A percentile compares a stretch with the other conserved stretches of the same genome.
phyloP scores from a whole-genome alignment of 2,888 invertebrate species.

The Campoplex nolae region DNA sequence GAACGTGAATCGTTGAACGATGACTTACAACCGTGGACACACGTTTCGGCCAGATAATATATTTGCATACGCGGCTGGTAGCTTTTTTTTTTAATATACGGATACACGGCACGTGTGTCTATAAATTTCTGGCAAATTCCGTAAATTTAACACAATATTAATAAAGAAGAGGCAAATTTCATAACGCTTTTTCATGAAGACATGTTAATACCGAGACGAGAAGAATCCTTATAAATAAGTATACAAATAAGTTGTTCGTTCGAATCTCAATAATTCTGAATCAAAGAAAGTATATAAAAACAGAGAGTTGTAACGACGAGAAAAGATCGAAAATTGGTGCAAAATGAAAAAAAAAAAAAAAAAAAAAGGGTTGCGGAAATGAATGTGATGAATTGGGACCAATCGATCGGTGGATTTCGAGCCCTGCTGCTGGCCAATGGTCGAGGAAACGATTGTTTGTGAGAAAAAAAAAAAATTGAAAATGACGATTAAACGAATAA shows the following conservation, averaged over 20 bases:
- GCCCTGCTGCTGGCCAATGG: not conserved
- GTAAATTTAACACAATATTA: constrained; percentile 29
- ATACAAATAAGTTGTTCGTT: not conserved
- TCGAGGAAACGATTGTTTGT: not conserved
- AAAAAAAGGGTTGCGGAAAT: not conserved
- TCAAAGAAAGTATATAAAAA: not conserved
- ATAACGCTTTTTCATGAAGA: not conserved
- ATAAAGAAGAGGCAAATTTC: constrained; percentile 36
- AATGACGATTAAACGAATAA: not conserved
- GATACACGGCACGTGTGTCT: not conserved
- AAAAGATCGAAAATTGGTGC: not conserved
- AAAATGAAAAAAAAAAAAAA: not conserved
- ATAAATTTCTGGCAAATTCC: constrained; percentile 1
- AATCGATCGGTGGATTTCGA: not conserved
- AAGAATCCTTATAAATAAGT: not conserved
- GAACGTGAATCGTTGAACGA: constrained; percentile 60
- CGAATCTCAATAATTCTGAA: not conserved
- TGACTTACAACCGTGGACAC: constrained; percentile 54
- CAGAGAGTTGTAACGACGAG: no score
- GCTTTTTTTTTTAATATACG: not conserved
- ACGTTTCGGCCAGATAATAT: constrained; percentile 37
- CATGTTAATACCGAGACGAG: not conserved
- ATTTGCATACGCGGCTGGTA: not conserved
- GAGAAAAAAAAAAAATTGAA: not conserved
- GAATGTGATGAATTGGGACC: not conserved